Evolutionary conservation across 2,888 invertebrate genomes (phyloP).

Genomic region (Chrysolina oricalcia): DNA sequence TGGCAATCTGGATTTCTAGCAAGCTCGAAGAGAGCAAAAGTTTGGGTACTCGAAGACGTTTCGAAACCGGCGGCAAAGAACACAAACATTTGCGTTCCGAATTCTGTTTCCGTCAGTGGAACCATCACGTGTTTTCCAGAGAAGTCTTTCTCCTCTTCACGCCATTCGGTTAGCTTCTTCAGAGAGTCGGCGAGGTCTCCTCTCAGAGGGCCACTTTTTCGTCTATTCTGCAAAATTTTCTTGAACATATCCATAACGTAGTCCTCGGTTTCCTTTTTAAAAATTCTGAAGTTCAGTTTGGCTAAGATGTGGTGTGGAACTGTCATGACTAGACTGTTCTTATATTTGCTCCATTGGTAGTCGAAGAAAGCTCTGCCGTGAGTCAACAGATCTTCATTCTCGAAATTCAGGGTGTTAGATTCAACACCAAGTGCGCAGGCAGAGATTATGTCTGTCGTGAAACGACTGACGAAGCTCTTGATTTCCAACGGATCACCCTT

Average conservation of each 20-base stretch:
- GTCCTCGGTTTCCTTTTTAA: conserved; percentile 58
- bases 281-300: conserved; percentile 57
- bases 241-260: conserved; percentile 71
- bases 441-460: conserved; percentile 76
- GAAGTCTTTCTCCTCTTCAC: conserved; percentile 53
- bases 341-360: conserved; percentile 53
- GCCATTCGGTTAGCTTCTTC: conserved; percentile 56
- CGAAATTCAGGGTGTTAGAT: conserved; percentile 74
- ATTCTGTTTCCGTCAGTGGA: conserved; percentile 52
- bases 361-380: conserved; percentile 58
- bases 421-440: conserved; percentile 77
- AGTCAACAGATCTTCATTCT: conserved; percentile 70
- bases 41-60: conserved; percentile 68
- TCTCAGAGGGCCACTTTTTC: conserved; percentile 68
- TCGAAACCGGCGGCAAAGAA: conserved; percentile 67
- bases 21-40: conserved; percentile 72
- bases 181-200: conserved; percentile 75
- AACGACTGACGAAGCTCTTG: conserved; percentile 61
- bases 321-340: conserved; percentile 52
- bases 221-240: conserved; percentile 66
- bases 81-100: conserved; percentile 60
- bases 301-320: conserved; percentile 54
- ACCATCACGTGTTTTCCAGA: conserved; percentile 52
- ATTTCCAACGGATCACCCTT: conserved; percentile 38
- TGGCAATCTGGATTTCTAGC: conserved; percentile 72